A percentile compares a stretch with the other conserved stretches of the same genome.
Conservation (phyloP, 2,797 vertebrate genomes). For the Gymnocypris eckloni region DNA sequence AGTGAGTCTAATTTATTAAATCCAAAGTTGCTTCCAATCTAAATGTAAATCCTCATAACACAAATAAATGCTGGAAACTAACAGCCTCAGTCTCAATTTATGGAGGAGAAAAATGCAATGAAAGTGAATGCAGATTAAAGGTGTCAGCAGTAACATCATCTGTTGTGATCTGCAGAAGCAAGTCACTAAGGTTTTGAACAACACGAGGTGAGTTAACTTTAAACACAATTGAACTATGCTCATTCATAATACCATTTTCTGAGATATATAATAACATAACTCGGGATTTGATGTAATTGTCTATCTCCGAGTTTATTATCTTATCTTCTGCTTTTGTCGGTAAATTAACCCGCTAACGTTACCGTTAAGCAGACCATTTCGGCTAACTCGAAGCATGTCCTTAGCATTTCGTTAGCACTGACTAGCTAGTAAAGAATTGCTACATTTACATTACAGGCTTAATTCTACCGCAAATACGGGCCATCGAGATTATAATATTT, state of each 20-base stretch:
- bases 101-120: rapidly evolving
- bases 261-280: not conserved
- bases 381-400: not conserved
- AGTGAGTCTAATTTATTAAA: not conserved
- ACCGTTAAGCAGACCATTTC: not conserved
- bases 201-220: too few species aligned
- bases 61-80: not conserved
- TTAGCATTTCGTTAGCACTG: constrained; percentile 29
- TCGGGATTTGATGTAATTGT: not conserved
- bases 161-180: too few species aligned
- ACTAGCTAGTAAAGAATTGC: not conserved
- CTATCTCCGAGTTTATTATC: not conserved
- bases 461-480: not conserved
- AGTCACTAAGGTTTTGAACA: not conserved
- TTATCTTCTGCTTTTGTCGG: not conserved
- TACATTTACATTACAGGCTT: not conserved
- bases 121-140: not conserved
- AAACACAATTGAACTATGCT: too few species aligned
- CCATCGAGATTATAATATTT: not conserved
- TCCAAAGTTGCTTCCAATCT: not conserved
- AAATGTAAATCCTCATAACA: not conserved
- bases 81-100: not conserved
- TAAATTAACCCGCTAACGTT: not conserved
- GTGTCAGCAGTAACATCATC: too few species aligned
- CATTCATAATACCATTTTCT: too few species aligned